A percentile compares a stretch with the other conserved stretches of the same genome.
Conservation (phyloP, 2,113 vertebrate species). For the Acanthisitta chloris region DNA sequence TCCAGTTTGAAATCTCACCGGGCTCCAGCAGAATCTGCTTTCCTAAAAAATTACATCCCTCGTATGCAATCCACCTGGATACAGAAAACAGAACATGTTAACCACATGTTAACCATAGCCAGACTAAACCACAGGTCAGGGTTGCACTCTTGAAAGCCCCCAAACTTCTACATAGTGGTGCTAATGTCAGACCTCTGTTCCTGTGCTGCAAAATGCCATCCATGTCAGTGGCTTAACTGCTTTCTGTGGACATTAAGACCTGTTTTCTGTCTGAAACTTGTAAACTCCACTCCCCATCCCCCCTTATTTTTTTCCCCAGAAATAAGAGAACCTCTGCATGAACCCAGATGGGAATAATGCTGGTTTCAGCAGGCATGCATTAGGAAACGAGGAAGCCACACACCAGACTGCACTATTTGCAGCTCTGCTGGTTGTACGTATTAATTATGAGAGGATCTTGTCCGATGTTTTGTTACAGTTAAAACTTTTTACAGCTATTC, state of each 20-base stretch:
- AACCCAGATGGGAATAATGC: not conserved
- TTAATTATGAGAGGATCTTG: not conserved
- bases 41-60: constrained; percentile 82
- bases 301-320: not conserved
- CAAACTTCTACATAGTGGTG: not conserved
- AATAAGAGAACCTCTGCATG: not conserved
- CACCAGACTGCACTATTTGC: not conserved
- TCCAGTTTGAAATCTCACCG: constrained; percentile 77
- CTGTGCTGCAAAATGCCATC: not conserved
- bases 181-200: not conserved
- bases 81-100: not conserved
- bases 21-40: constrained; percentile 80
- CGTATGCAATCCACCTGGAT: constrained; percentile 83
- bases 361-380: not conserved
- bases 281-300: not conserved
- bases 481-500: not conserved
- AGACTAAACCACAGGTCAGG: not conserved
- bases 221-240: not conserved
- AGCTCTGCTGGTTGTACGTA: not conserved
- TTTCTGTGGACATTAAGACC: not conserved
- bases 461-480: not conserved
- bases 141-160: not conserved
- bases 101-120: not conserved
- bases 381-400: not conserved
- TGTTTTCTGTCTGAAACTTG: not conserved